Conservation (phyloP, 2,113 vertebrate species). For the Loxodonta africana region DNA sequence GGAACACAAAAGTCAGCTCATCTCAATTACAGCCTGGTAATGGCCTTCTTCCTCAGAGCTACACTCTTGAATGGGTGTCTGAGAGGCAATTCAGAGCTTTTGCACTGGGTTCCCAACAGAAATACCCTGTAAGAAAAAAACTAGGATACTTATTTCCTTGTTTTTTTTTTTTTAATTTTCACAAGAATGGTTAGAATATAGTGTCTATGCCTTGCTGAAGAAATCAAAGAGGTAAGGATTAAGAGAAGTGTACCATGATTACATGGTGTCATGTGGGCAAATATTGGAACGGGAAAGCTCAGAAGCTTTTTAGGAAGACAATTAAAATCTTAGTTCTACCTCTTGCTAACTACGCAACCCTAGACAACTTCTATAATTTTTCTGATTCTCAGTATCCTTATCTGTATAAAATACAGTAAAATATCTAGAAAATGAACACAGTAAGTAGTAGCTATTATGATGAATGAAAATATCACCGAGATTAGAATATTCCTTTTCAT, state of each 20-base stretch:
- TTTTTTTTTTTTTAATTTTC: background rate
- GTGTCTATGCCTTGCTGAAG: background rate
- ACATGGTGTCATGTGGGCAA: background rate
- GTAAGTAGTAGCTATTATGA: background rate
- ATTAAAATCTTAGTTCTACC: background rate
- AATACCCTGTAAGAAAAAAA: background rate
- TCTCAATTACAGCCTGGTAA: background rate
- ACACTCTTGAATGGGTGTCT: constrained; percentile 36
- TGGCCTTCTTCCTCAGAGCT: background rate
- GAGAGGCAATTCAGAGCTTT: constrained; percentile 55
- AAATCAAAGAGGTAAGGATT: background rate
- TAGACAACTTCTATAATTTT: background rate
- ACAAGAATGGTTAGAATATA: background rate
- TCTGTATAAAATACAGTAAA: constrained; percentile 31
- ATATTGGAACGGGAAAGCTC: background rate
- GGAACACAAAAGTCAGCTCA: background rate
- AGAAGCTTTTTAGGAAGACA: constrained; percentile 9
- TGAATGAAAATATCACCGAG: background rate
- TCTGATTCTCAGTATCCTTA: background rate
- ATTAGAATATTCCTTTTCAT: constrained; percentile 3
- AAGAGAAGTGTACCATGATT: background rate
- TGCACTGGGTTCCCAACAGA: constrained; percentile 50
- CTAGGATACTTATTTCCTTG: background rate
- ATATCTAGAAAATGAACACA: background rate
- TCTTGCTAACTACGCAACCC: background rate